Base-by-base conservation (phyloP, 2,888 invertebrate species). In the Hofmannophila pseudospretella region DNA sequence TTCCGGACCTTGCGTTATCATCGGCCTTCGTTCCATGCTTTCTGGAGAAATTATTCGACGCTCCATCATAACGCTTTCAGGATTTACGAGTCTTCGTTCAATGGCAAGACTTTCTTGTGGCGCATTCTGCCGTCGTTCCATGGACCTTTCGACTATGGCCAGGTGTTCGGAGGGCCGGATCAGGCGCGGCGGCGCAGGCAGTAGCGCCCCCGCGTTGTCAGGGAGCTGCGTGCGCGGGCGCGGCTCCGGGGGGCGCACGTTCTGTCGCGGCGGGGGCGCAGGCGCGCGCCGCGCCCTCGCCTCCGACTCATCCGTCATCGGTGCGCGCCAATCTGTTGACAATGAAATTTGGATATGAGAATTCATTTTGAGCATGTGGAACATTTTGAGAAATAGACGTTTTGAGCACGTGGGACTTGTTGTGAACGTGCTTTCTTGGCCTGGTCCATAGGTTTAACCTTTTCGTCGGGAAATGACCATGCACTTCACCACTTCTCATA, bases 321-420 rank as follows among this genome's bases (percentile, higher is more conserved):
- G 85, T 59, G 84, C 81, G 75, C 85, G 85, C 85, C 85, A 85
- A 84, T 85, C 85, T 85, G 70, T 42, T 22, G 52, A 58, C 51
- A 66, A 72, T 13, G 20, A 12, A 7, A 27, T 27, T 26, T 16
- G 1, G 12, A 13, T 14, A n/a, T n/a, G n/a, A n/a, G 10, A 32
- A 20, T 4, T 7, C 16, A 27, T 5, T 26, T 26, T 26, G 3
- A 16, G 7, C 16, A 34, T n/a, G n/a, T n/a, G n/a, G n/a, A n/a
- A n/a, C n/a, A n/a, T n/a, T n/a, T n/a, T n/a, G n/a, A n/a, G n/a
- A n/a, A n/a, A n/a, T n/a, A n/a, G n/a, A n/a, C n/a, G n/a, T n/a
- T n/a, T n/a, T n/a, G n/a, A n/a, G n/a, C n/a, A n/a, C n/a, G n/a
- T n/a, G n/a, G n/a, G n/a, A n/a, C n/a, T n/a, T n/a, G n/a, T n/a